Percentiles rank a stretch among this genome's conserved stretches.
Conservation (phyloP, 1,140 invertebrate genomes). For the Lasioglossum baleicum region DNA sequence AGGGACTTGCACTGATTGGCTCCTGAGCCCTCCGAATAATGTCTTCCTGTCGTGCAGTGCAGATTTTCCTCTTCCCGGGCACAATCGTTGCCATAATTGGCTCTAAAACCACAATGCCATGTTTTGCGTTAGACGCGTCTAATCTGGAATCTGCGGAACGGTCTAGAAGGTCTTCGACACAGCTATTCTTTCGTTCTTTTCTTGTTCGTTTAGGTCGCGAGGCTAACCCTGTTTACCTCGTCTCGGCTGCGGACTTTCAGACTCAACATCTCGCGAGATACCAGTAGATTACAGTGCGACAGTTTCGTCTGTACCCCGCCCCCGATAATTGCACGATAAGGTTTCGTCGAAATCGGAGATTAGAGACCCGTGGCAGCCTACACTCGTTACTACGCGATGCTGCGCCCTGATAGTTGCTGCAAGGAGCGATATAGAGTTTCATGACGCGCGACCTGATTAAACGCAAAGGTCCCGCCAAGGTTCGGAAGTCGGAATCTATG, state of each 20-base stretch:
- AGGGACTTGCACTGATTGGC: too few species aligned
- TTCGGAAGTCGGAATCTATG: background rate
- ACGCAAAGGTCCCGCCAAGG: slow-evolving; percentile 1
- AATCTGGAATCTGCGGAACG: slow-evolving; percentile 26
- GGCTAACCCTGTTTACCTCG: slow-evolving; percentile 20
- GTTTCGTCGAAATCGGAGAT: slow-evolving; percentile 45
- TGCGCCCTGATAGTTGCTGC: slow-evolving; percentile 20
- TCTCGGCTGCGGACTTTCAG: slow-evolving; percentile 12
- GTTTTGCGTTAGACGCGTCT: slow-evolving; percentile 2
- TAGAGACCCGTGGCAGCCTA: slow-evolving; percentile 23
- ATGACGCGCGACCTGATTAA: slow-evolving; percentile 37
- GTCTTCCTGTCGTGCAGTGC: too few species aligned
- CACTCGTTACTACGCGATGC: slow-evolving; percentile 17
- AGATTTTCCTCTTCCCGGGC: too few species aligned
- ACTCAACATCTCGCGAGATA: slow-evolving; percentile 32
- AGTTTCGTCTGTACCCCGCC: slow-evolving; percentile 16
- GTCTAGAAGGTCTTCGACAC: slow-evolving; percentile 10
- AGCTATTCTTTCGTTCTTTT: slow-evolving; percentile 19
- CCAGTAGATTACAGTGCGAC: slow-evolving; percentile 45
- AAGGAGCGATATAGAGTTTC: slow-evolving; percentile 42
- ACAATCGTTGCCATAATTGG: background rate
- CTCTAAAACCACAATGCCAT: background rate
- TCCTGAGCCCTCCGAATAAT: too few species aligned
- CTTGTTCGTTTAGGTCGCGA: slow-evolving; percentile 4
- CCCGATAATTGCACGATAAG: slow-evolving; percentile 56